These are phyloP conservation scores for Anoplophora glabripennis DNA, from an alignment of 1,140 invertebrate genomes.

Conservation along the genomic window DNA sequence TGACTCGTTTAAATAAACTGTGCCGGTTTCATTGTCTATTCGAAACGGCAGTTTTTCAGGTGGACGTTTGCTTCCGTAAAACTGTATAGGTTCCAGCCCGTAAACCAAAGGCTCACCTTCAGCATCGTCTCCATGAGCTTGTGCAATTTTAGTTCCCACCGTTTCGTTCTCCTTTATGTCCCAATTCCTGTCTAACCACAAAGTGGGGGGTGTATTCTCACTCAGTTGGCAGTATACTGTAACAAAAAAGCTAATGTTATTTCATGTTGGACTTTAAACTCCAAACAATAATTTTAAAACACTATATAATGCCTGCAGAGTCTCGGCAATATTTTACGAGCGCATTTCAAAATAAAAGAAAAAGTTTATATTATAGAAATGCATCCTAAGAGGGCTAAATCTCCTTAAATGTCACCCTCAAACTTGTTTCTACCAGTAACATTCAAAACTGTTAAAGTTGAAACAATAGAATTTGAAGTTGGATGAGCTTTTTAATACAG, in stretches of 20 bases:
- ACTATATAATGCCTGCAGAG: too few relatives aligned
- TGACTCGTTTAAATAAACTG: conserved; percentile 67
- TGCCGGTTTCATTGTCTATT: conserved; percentile 67
- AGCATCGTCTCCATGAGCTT: conserved; percentile 50
- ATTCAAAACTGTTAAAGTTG: too few relatives aligned
- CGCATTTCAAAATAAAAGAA: too few relatives aligned
- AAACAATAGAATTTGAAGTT: too few relatives aligned
- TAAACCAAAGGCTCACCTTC: conserved; percentile 62
- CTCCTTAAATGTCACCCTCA: too few relatives aligned
- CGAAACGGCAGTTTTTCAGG: conserved; percentile 58
- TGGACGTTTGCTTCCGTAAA: conserved; percentile 37
- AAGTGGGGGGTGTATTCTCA: conserved; percentile 40
- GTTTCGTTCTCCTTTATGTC: conserved; percentile 61
- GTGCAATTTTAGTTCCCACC: conserved; percentile 61
- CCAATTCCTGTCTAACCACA: conserved; percentile 65
- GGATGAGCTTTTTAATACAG: too few relatives aligned
- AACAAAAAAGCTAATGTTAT: conserved; percentile 8
- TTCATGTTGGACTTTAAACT: too few relatives aligned
- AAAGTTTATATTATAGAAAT: too few relatives aligned
- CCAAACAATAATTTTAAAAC: too few relatives aligned
- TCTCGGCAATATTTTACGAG: too few relatives aligned
- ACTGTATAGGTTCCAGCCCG: conserved; percentile 56
- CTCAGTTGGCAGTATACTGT: conserved; percentile 18
- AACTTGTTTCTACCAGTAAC: too few relatives aligned
- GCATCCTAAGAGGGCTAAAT: too few relatives aligned